These are phyloP conservation scores for Grammomys surdaster DNA, from an alignment of 2,113 vertebrate genomes.

Conservation along the genomic window DNA sequence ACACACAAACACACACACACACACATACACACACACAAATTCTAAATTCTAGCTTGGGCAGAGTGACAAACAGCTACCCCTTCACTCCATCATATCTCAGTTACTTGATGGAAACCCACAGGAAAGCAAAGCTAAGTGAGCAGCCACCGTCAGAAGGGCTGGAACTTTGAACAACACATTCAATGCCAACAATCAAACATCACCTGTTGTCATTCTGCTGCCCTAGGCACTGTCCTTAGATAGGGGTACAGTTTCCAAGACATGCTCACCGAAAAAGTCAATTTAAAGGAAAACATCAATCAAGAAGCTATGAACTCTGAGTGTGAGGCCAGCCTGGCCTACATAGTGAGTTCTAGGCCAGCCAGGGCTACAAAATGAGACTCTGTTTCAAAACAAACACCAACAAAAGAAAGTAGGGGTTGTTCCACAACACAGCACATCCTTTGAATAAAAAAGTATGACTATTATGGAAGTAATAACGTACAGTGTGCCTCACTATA, in stretches of 20 bases:
- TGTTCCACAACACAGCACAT: neutral
- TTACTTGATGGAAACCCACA: neutral
- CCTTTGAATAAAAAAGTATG: constrained; percentile 36
- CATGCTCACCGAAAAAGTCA: neutral
- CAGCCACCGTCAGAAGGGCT: neutral
- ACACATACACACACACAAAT: too few species aligned
- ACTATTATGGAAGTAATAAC: neutral
- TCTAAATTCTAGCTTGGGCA: constrained; percentile 35
- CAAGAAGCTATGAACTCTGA: neutral
- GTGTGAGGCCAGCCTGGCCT: neutral
- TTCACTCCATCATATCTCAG: constrained; percentile 7
- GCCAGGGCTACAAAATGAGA: neutral
- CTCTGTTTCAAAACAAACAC: neutral
- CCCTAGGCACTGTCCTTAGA: neutral
- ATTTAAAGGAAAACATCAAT: neutral
- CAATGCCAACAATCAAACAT: neutral
- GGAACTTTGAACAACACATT: constrained; percentile 1
- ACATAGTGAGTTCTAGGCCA: neutral
- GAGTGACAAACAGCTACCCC: constrained; percentile 38
- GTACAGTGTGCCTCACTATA: neutral
- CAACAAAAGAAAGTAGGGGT: neutral
- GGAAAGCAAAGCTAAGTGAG: neutral
- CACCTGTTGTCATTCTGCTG: neutral
- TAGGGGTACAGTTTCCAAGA: neutral
- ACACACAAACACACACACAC: too few species aligned